A percentile compares a stretch with the other conserved stretches of the same genome.
Conservation (phyloP, 2,888 invertebrate species). For the Zaprionus lineosus region DNA sequence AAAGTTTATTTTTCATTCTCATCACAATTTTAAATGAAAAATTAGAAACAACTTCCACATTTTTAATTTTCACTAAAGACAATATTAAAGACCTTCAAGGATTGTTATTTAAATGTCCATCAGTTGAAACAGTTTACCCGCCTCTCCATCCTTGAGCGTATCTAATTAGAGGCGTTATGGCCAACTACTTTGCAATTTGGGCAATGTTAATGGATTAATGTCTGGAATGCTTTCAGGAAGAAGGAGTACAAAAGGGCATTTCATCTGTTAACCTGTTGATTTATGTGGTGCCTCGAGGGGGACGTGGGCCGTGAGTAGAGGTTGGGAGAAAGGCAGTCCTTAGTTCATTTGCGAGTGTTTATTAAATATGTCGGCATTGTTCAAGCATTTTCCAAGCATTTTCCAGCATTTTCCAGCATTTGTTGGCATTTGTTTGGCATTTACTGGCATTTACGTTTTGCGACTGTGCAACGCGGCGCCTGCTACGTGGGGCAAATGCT, state of each 20-base stretch:
- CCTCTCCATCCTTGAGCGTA: too few species aligned
- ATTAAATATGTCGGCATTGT: constrained; percentile 56
- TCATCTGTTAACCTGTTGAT: constrained; percentile 71
- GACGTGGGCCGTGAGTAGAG: constrained; percentile 8
- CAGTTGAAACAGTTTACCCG: too few species aligned
- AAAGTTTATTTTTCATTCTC: too few species aligned
- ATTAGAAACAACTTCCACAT: too few species aligned
- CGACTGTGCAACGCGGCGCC: constrained; percentile 29
- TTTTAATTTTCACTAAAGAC: too few species aligned
- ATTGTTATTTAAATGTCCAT: too few species aligned
- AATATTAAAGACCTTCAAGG: too few species aligned
- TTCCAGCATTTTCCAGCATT: constrained; percentile 38
- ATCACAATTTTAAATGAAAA: too few species aligned
- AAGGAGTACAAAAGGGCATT: constrained; percentile 28
- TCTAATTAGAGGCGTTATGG: constrained; percentile 2
- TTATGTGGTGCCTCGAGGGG: too few species aligned
- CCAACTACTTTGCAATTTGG: constrained; percentile 50
- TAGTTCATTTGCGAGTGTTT: constrained; percentile 66
- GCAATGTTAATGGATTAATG: constrained; percentile 70
- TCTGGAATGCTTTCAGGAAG: constrained; percentile 33
- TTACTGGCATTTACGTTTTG: constrained; percentile 23
- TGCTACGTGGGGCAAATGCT: constrained; percentile 66
- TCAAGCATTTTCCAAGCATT: constrained; percentile 5
- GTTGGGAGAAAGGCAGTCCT: constrained; percentile 40
- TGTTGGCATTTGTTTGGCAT: constrained; percentile 41